Percentiles rank a stretch among this genome's conserved stretches.
These are phyloP conservation scores for Mercenaria mercenaria DNA, from an alignment of 1,140 invertebrate genomes.

Conservation along the genomic window DNA sequence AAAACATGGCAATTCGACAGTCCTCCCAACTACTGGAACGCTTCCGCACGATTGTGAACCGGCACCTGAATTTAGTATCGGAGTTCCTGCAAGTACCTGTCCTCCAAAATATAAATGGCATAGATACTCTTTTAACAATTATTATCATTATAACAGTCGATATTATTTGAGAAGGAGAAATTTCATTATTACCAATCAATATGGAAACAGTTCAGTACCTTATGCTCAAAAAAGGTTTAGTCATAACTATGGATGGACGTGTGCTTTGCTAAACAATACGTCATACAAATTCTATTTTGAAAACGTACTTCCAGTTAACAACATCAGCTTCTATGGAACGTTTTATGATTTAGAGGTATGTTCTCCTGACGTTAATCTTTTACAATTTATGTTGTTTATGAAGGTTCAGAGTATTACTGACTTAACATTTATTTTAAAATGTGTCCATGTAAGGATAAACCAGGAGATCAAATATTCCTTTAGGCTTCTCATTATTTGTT, in stretches of 20 bases:
- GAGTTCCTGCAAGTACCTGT: constrained; percentile 73
- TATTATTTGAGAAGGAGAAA: constrained; percentile 72
- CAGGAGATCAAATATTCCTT: too few species aligned
- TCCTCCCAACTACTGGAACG: constrained; percentile 69
- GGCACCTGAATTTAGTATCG: constrained; percentile 52
- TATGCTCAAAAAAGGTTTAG: constrained; percentile 75
- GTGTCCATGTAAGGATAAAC: too few species aligned
- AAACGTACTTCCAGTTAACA: constrained; percentile 72
- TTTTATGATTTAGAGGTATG: constrained; percentile 79
- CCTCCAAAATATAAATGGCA: constrained; percentile 72
- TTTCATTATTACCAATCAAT: constrained; percentile 68
- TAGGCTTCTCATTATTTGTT: too few species aligned
- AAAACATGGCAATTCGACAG: constrained; percentile 31
- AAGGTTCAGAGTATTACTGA: too few species aligned
- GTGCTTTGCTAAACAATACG: constrained; percentile 64
- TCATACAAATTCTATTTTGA: constrained; percentile 74
- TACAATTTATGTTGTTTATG: too few species aligned
- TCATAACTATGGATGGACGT: constrained; percentile 77
- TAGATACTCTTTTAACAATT: constrained; percentile 79
- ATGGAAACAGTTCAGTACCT: constrained; percentile 65
- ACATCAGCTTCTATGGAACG: constrained; percentile 75
- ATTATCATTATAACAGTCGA: constrained; percentile 67
- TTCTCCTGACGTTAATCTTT: too few species aligned
- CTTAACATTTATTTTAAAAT: too few species aligned
- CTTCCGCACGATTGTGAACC: constrained; percentile 58